Evolutionary conservation across 2,113 vertebrate species (phyloP), one percentile per base, ranked within the genome.

Genomic region (Ibidorhyncha struthersii): DNA sequence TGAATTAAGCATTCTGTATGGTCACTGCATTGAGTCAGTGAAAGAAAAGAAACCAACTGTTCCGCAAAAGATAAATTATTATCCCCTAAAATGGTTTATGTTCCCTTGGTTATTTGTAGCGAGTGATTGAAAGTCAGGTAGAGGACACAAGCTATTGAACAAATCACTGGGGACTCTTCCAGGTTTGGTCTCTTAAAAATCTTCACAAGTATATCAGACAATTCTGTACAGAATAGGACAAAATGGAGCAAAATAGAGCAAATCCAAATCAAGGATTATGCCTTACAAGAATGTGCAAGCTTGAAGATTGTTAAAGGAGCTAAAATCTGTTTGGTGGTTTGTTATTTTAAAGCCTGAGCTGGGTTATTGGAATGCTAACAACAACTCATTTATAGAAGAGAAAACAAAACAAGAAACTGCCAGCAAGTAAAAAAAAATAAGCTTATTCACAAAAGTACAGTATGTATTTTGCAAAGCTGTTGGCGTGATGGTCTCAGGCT

Each of bases 111-210:
- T 97, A 90, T 98, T 87, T 96, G 95, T 67, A 96, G 88, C 3
- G 4, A 92, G 84, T 85, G 77, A 95, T 10, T 97, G 93, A 98
- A 98, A 98, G 98, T 98, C 98, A 97, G 84, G 69, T 92, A 93
- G 93, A 98, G 96, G 96, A 97, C 96, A 97, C 14, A 88, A 97
- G 73, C 49, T 90, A 95, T 92, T 94, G 96, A 97, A 95, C 62
- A 94, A 65, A 91, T 90, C 97, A 96, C 93, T 72, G 92, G 93
- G 92, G 97, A 98, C 47, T 38, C 43, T 77, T 87, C 45, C 40
- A 78, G 76, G 77, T 96, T 89, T 96, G 40, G 25, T 73, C 85
- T 95, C 89, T 74, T 98, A 96, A 97, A 96, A 88, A 92, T 73
- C 96, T 87, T 81, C 69, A 71, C 26, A 77, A 94, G 50, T 82